Evolutionary conservation across 1,140 invertebrate species (phyloP), one percentile per base, ranked within the genome.

Genomic region (Lamellibrachia luymesi): DNA sequence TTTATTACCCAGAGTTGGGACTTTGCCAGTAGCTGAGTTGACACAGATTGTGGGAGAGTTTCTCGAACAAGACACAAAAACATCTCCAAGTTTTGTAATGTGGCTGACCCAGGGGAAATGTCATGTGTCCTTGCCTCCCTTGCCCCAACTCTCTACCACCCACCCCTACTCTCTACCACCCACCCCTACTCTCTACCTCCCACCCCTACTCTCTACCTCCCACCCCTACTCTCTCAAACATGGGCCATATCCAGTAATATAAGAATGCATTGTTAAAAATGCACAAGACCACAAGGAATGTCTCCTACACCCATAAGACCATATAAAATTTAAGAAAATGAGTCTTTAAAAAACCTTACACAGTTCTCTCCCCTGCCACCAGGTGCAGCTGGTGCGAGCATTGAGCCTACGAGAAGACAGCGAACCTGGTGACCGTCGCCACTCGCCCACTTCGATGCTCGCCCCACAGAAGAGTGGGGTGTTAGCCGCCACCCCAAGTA

Each of bases 321-420:
- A 13, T 7, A 56, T 56, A 56, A 56, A 56, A 56, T 80, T 4
- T 80, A 10, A 17, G 64, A 80, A 22, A 80, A 6, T 8, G 64
- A 80, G 64, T 80, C 4, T 0, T 80, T 80, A 80, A 80, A 80
- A 80, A 80, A 10, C 6, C 13, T 22, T 4, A 80, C 17, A 22
- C 25, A 17, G 64, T 80, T 80, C 64, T 80, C 64, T 80, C 17
- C 2, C 64, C 17, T 80, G 64, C 64, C 38, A 93, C 80, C 22
- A 89, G 91, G 93, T 93, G 27, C 93, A 93, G 90, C 91, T 93
- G 93, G 93, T 93, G 90, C 91, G 51, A 91, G 10, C 93, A 22
- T 80, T 80, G 64, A 80, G 64, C 13, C 17, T 27, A n/a, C 49
- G 51, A 91, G 51, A 93, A 7, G 50, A 90, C 64, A 49, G 64